Conservation (phyloP, 1,140 invertebrate species). For the Oscheius sp. region DNA sequence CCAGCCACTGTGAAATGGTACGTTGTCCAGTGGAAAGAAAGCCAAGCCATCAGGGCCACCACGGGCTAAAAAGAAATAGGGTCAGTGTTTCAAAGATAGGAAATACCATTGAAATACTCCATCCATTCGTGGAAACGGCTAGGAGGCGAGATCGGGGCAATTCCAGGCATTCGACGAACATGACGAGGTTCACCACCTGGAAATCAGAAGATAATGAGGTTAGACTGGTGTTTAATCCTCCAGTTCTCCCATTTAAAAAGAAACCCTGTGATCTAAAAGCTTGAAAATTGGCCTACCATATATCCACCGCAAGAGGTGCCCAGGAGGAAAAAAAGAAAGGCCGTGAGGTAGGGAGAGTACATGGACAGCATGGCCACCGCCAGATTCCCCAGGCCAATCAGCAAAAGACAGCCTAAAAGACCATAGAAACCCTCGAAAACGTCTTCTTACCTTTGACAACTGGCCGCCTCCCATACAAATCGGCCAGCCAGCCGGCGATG, state of each 20-base stretch:
- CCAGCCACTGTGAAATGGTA: conserved; percentile 10
- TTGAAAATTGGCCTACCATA: conserved; percentile 37
- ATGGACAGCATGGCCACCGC: not conserved
- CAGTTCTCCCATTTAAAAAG: no score
- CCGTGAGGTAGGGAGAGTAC: not conserved
- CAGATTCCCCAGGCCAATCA: conserved; percentile 43
- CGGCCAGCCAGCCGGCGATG: conserved; percentile 51
- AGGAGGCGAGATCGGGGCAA: conserved; percentile 45
- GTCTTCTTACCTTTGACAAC: conserved; percentile 53
- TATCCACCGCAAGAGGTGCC: conserved; percentile 40
- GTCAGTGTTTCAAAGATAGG: not conserved
- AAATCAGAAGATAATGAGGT: no score
- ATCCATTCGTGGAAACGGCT: conserved; percentile 57
- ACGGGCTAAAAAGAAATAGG: conserved; percentile 20
- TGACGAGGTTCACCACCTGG: conserved; percentile 54
- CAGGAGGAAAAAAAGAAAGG: not conserved
- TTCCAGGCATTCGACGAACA: conserved; percentile 52
- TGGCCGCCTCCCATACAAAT: conserved; percentile 55
- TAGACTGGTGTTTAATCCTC: no score
- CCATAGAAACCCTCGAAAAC: no score
- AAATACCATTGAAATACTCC: conserved; percentile 55
- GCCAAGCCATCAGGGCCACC: conserved; percentile 44
- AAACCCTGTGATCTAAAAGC: not conserved
- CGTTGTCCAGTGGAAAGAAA: conserved; percentile 42
- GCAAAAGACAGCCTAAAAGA: conserved; percentile 43